Evolutionary conservation across 1,140 invertebrate genomes (phyloP).

Genomic region (Drosophila fuyamai): DNA sequence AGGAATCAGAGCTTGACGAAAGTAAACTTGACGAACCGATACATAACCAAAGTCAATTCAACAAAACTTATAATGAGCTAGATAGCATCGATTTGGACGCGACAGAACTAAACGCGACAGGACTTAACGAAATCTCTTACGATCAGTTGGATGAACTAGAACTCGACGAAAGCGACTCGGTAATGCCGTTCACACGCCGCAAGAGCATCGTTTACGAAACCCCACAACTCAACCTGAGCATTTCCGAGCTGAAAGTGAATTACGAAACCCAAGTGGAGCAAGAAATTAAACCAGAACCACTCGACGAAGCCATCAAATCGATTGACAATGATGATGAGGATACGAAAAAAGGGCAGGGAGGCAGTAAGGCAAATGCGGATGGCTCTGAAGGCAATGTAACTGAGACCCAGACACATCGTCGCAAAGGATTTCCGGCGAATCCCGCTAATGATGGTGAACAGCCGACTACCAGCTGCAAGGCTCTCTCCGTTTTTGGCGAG

Average conservation of each 20-base stretch:
- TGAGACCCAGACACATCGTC: conserved; percentile 34
- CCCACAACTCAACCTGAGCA: conserved; percentile 71
- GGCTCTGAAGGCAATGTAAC: conserved; percentile 10
- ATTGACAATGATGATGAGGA: conserved; percentile 11
- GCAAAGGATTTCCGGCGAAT: conserved; percentile 64
- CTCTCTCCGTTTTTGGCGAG: conserved; percentile 73
- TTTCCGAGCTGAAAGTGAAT: conserved; percentile 73
- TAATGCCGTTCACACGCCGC: conserved; percentile 16
- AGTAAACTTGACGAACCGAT: conserved; percentile 1
- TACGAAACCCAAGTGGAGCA: conserved; percentile 58
- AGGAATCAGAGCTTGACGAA: conserved; percentile 3
- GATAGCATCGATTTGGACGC: conserved; percentile 18
- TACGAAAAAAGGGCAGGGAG: conserved; percentile 25
- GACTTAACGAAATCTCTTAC: conserved; percentile 38
- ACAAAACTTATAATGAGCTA: conserved; percentile 6
- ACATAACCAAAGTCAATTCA: not conserved
- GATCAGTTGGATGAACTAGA: conserved; percentile 27
- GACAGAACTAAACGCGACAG: conserved; percentile 28
- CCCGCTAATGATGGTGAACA: conserved; percentile 28
- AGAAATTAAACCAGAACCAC: conserved; percentile 15
- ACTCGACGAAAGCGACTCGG: conserved; percentile 40
- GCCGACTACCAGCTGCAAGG: conserved; percentile 68
- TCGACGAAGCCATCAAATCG: conserved; percentile 45
- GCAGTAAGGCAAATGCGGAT: conserved; percentile 3
- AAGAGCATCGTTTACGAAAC: conserved; percentile 73